Conservation (phyloP, 2,113 vertebrate genomes). For the Hirundichthys speculiger region DNA sequence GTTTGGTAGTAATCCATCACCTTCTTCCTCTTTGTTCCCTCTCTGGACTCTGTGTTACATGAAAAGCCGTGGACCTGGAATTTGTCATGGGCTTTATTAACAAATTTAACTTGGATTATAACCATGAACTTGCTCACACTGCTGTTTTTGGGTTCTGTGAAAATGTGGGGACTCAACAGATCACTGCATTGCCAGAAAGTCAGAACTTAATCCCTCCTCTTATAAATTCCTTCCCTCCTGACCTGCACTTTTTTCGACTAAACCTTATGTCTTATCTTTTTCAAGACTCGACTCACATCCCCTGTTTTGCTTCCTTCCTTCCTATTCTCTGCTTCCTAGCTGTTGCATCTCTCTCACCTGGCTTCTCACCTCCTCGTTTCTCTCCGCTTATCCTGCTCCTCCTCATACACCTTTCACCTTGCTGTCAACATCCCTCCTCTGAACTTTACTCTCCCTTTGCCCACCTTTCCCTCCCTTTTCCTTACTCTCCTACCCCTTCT, state of each 20-base stretch:
- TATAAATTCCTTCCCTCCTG: conserved; percentile 6
- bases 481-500: conserved; percentile 32
- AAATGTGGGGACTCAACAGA: conserved; percentile 3
- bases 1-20: conserved; percentile 49
- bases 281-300: conserved; percentile 11
- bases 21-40: conserved; percentile 18
- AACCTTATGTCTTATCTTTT: conserved; percentile 43
- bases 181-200: conserved; percentile 20
- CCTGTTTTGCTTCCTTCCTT: conserved; percentile 38
- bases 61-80: conserved; percentile 19
- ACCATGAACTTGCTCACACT: neutral
- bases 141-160: neutral
- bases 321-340: conserved; percentile 28
- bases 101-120: conserved; percentile 6
- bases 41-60: conserved; percentile 16
- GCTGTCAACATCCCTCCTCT: conserved; percentile 52
- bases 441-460: conserved; percentile 60
- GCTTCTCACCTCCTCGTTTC: conserved; percentile 56
- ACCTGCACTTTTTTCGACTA: conserved; percentile 27
- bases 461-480: conserved; percentile 50
- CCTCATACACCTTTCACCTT: conserved; percentile 69
- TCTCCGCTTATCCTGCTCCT: conserved; percentile 45
- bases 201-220: neutral
- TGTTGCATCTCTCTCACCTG: conserved; percentile 59
- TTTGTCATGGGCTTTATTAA: conserved; percentile 18